phyloP scores from a whole-genome alignment of 2,888 invertebrate species.

The Eucriotettix oculatus region DNA sequence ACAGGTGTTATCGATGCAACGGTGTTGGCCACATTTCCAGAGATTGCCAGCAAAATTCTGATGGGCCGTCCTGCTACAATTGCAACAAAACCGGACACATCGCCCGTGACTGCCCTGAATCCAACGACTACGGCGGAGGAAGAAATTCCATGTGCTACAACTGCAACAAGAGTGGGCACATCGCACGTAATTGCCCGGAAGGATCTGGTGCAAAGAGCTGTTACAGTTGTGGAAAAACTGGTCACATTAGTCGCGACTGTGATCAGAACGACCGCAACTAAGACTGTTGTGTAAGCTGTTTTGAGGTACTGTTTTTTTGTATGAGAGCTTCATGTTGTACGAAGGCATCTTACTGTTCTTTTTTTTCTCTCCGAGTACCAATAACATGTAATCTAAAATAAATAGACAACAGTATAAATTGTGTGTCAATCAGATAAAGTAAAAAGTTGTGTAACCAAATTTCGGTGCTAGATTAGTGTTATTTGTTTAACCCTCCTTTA shows the following conservation, averaged over 20 bases:
- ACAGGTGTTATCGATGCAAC: slow-evolving; percentile 61
- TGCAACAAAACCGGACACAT: slow-evolving; percentile 90
- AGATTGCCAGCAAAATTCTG: slow-evolving; percentile 59
- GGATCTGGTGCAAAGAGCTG: slow-evolving; percentile 51
- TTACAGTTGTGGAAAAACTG: slow-evolving; percentile 83
- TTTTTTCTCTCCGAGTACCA: not conserved
- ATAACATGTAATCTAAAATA: not conserved
- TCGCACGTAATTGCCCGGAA: slow-evolving; percentile 43
- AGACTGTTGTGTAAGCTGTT: not conserved
- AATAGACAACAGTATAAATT: not conserved
- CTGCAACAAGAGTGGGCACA: slow-evolving; percentile 56
- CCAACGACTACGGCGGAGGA: slow-evolving; percentile 37
- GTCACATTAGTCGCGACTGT: slow-evolving; percentile 82
- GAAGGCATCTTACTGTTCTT: not conserved
- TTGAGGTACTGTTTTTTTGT: not conserved
- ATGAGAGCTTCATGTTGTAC: not conserved
- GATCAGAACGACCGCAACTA: slow-evolving; percentile 57
- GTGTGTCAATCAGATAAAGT: not conserved
- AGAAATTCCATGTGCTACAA: slow-evolving; percentile 41
- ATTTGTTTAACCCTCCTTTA: not conserved
- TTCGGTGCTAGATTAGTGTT: not conserved
- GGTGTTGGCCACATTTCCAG: slow-evolving; percentile 87
- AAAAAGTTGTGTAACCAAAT: not conserved
- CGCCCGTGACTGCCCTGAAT: slow-evolving; percentile 34
- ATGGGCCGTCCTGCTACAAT: slow-evolving; percentile 75